Percentiles rank a stretch among this genome's conserved stretches.
phyloP scores from a whole-genome alignment of 2,888 invertebrate genomes.

The Drosophila meridiana region DNA sequence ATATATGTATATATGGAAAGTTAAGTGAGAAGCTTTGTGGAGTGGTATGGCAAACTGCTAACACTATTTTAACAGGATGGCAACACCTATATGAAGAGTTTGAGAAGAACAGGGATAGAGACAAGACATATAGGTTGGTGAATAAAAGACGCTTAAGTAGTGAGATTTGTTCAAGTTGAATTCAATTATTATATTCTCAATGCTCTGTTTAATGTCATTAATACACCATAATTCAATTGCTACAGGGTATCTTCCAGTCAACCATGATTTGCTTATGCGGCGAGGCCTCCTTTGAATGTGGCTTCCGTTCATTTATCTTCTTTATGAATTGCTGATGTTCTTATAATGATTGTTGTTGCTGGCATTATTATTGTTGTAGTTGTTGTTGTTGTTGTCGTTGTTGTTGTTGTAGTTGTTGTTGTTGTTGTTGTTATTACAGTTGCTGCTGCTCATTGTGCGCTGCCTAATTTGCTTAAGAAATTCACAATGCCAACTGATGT shows the following conservation, averaged over 20 bases:
- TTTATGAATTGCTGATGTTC: conserved; percentile 59
- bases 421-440: conserved; percentile 6
- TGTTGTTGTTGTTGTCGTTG: conserved; percentile 5
- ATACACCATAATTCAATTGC: too few relatives aligned
- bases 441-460: conserved; percentile 16
- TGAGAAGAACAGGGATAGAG: too few relatives aligned
- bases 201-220: too few relatives aligned
- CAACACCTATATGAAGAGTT: too few relatives aligned
- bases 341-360: conserved; percentile 23
- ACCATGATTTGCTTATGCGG: not conserved
- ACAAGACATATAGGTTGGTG: too few relatives aligned
- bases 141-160: too few relatives aligned
- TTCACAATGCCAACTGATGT: conserved; percentile 31
- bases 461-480: conserved; percentile 38
- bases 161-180: too few relatives aligned
- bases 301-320: conserved; percentile 65
- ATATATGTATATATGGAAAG: too few relatives aligned
- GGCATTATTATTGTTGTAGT: conserved; percentile 5
- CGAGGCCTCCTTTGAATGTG: conserved; percentile 38
- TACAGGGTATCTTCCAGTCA: not conserved
- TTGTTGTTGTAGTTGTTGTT: not conserved
- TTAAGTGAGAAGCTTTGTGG: too few relatives aligned
- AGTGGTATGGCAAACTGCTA: too few relatives aligned
- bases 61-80: too few relatives aligned
- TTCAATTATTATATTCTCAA: too few relatives aligned